Evolutionary conservation across 2,888 invertebrate species (phyloP).

Genomic region (Eristalis pertinax): DNA sequence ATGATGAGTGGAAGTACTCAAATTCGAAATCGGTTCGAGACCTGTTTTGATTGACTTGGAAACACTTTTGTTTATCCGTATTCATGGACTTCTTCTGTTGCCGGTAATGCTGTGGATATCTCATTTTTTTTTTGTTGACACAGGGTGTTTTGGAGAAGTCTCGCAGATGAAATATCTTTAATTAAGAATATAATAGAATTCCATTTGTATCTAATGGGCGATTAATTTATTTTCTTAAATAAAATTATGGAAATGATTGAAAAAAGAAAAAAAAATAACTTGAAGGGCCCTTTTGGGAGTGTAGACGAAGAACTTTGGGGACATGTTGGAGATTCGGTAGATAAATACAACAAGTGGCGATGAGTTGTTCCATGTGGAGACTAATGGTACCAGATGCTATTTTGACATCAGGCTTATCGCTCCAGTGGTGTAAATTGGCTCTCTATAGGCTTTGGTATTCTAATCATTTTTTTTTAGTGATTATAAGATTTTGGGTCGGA

Average conservation of each 20-base stretch:
- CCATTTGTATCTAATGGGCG: slow-evolving; percentile 43
- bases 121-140: slow-evolving; percentile 22
- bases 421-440: too few species aligned
- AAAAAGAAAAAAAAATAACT: too few species aligned
- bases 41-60: slow-evolving; percentile 57
- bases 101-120: not conserved
- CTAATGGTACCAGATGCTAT: too few species aligned
- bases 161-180: slow-evolving; percentile 41
- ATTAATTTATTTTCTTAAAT: slow-evolving; percentile 49
- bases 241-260: slow-evolving; percentile 23
- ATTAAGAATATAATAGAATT: slow-evolving; percentile 52
- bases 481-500: too few species aligned
- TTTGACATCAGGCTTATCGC: too few species aligned
- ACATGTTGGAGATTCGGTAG: not conserved
- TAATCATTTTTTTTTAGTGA: too few species aligned
- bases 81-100: not conserved
- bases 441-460: too few species aligned
- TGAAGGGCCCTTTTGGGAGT: slow-evolving; percentile 17
- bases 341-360: not conserved
- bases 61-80: slow-evolving; percentile 45
- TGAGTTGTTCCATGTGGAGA: too few species aligned
- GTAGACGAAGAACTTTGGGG: slow-evolving; percentile 3
- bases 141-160: slow-evolving; percentile 34
- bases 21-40: slow-evolving; percentile 51
- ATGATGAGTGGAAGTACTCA: slow-evolving; percentile 51